A percentile compares a stretch with the other conserved stretches of the same genome.
Evolutionary conservation across 2,797 vertebrate species (phyloP).

Genomic region (Psittacula echo): DNA sequence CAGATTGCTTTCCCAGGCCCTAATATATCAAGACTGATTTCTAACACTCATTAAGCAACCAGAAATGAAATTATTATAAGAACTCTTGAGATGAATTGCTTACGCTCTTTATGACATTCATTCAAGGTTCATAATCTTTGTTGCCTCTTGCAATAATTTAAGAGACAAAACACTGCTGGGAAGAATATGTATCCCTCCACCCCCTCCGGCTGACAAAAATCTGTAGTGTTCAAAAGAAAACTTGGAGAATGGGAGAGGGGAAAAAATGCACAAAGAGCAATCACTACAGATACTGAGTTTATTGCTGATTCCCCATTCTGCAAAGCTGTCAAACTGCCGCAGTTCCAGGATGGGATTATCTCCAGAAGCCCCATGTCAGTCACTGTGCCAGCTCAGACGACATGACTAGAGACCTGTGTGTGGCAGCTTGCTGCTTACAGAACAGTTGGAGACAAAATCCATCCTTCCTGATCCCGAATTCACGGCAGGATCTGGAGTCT

Average conservation of each 20-base stretch:
- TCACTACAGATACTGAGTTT: not conserved
- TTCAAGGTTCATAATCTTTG: conserved; percentile 8
- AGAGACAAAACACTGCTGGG: not conserved
- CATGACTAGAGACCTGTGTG: not conserved
- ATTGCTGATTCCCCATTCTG: conserved; percentile 30
- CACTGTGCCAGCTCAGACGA: not conserved
- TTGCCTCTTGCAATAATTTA: conserved; percentile 2
- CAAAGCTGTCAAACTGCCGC: not conserved
- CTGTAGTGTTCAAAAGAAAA: not conserved
- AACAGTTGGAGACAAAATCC: conserved; percentile 17
- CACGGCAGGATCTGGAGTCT: not conserved
- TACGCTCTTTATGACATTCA: not conserved
- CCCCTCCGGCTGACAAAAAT: not conserved
- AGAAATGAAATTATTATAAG: conserved; percentile 33
- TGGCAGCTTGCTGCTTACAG: not conserved
- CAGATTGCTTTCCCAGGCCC: not conserved
- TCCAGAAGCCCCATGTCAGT: conserved; percentile 2
- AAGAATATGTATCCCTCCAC: not conserved
- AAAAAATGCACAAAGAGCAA: not conserved
- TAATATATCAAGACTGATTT: not conserved
- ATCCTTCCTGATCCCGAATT: not conserved
- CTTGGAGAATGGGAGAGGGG: not conserved
- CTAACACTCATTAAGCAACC: not conserved
- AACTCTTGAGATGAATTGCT: not conserved
- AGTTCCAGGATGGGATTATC: conserved; percentile 1